phyloP scores from a whole-genome alignment of 2,113 vertebrate species.

The Phoxinus phoxinus region DNA sequence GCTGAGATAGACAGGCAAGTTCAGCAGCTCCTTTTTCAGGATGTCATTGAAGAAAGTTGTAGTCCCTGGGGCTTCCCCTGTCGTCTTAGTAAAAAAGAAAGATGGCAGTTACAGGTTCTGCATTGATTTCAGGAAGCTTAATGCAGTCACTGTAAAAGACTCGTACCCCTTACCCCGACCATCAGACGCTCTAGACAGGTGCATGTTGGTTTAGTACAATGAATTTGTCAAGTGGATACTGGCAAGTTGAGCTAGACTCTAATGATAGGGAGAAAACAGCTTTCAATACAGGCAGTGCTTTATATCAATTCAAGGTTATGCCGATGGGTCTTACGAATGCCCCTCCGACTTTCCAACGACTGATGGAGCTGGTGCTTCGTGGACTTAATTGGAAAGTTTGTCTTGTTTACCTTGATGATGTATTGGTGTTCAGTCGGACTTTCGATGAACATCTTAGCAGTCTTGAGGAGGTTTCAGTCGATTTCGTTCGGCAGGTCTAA shows the following conservation, averaged over 20 bases:
- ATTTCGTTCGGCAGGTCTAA: conserved; percentile 20
- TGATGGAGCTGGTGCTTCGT: conserved; percentile 54
- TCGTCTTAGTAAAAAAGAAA: conserved; percentile 41
- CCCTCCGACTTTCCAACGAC: conserved; percentile 18
- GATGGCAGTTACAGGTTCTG: conserved; percentile 49
- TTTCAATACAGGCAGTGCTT: conserved; percentile 33
- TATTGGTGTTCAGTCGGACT: conserved; percentile 13
- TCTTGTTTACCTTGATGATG: conserved; percentile 31
- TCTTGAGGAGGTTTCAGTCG: conserved; percentile 16
- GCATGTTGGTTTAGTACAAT: conserved; percentile 48
- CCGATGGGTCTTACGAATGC: conserved; percentile 51
- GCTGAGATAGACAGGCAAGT: conserved; percentile 44
- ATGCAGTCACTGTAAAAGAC: conserved; percentile 45
- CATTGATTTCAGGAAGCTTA: conserved; percentile 27
- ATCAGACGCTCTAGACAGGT: conserved; percentile 42
- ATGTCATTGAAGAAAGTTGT: conserved; percentile 51
- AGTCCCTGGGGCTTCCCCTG: conserved; percentile 45
- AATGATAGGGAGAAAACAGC: conserved; percentile 48
- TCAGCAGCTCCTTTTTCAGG: conserved; percentile 40
- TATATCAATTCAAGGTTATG: conserved; percentile 53
- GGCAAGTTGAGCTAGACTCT: conserved; percentile 40
- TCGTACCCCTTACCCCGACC: conserved; percentile 10
- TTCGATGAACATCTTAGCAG: conserved; percentile 12
- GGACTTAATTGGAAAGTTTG: conserved; percentile 38
- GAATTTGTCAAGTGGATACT: conserved; percentile 51